A percentile compares a stretch with the other conserved stretches of the same genome.
phyloP scores from a whole-genome alignment of 2,797 vertebrate species.

The Huso huso region DNA sequence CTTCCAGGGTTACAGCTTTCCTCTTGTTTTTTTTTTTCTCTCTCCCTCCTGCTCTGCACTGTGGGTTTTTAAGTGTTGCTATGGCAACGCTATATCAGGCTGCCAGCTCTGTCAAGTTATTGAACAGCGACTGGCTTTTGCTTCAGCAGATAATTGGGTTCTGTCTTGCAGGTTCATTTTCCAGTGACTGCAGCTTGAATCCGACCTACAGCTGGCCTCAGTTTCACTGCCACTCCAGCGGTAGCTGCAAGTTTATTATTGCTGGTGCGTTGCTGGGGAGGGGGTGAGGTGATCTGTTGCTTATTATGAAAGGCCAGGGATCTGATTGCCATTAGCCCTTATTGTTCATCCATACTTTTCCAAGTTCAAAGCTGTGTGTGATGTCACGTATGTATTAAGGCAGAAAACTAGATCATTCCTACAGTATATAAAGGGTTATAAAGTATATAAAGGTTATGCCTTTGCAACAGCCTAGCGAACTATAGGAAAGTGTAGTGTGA shows the following conservation, averaged over 20 bases:
- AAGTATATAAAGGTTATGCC: too few relatives aligned
- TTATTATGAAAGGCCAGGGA: too few relatives aligned
- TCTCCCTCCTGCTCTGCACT: conserved; percentile 61
- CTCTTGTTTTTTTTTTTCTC: conserved; percentile 40
- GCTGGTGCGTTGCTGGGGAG: too few relatives aligned
- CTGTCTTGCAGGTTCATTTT: conserved; percentile 88
- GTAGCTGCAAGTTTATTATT: not conserved
- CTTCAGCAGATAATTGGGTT: conserved; percentile 94
- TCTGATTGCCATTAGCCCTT: too few relatives aligned
- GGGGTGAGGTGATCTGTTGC: too few relatives aligned
- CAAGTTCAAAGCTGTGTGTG: too few relatives aligned
- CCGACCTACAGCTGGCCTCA: conserved; percentile 79
- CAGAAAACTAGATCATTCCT: too few relatives aligned
- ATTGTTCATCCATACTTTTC: too few relatives aligned
- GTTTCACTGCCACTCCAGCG: conserved; percentile 61
- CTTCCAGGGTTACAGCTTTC: conserved; percentile 67
- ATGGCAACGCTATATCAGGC: conserved; percentile 89
- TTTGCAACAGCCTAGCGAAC: too few relatives aligned
- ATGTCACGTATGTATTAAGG: too few relatives aligned
- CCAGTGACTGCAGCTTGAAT: conserved; percentile 76
- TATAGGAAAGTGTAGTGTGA: too few relatives aligned
- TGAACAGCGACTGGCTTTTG: conserved; percentile 91
- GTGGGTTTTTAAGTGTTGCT: conserved; percentile 48
- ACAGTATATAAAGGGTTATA: too few relatives aligned
- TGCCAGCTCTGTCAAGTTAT: conserved; percentile 90